Base-by-base conservation (phyloP, 2,797 vertebrate species). In the Nasua narica region DNA sequence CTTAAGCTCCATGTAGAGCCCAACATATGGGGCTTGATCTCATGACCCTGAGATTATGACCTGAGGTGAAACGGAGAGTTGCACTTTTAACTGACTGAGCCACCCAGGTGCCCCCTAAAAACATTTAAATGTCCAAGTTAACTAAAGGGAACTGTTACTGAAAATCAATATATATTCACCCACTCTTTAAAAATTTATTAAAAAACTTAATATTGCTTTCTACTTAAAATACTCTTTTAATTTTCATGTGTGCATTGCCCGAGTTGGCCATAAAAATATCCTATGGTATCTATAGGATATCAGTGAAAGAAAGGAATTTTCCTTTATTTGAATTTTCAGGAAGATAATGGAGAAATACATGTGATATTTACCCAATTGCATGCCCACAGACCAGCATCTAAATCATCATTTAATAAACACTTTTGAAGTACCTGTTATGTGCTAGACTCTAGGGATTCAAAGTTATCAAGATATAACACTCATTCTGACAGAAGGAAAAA, bases 111-210 rank as follows among this genome's bases (percentile, higher is more conserved):
- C 32, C 62, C n/a, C 4, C 65, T 0, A 19, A 95, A 95, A 90
- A 18, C 74, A 70, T 78, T 94, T 94, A 95, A 96, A 95, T 40
- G 37, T 96, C 35, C 54, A 94, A 92, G 46, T 85, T 88, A 96
- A 93, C 62, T 14, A 69, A 50, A 87, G 19, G 25, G 29, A 92
- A 76, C 16, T 62, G 4, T 62, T 93, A 76, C 12, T 85, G 27
- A 95, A 96, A 95, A 92, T 84, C 56, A 95, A 52, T 40, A 87
- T 70, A 77, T 70, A 95, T 91, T 93, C 23, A 88, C 27, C 29
- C 3, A 81, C 14, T 95, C 65, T 90, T 88, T 40, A 90, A 95
- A 94, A 60, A 16, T 78, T 56, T 94, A 95, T 84, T 21, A 90
- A 60, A 94, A 94, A 21, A 60, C 27, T 87, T 95, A 76, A 52